These are phyloP conservation scores for Aurelia coerulea DNA, from an alignment of 30 jellyfish, hydroid and myxozoan species.

Conservation along the genomic window DNA sequence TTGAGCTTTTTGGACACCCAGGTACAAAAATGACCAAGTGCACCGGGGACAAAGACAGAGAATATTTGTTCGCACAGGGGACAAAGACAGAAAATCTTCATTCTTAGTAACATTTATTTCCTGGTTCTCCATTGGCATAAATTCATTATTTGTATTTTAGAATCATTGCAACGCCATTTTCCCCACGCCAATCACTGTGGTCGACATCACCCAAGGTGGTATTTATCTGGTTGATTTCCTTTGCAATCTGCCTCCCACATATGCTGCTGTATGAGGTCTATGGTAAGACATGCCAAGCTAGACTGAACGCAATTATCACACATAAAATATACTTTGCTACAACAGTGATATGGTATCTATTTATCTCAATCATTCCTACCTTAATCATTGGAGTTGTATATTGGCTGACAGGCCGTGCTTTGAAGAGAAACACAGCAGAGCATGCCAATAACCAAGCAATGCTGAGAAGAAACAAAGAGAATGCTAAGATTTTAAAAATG, in stretches of 20 bases:
- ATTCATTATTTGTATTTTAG: background rate
- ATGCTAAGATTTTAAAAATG: slow-evolving; percentile 27
- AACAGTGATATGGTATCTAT: background rate
- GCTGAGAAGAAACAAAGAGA: slow-evolving; percentile 26
- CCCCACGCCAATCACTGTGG: background rate
- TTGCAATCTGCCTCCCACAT: slow-evolving; percentile 12
- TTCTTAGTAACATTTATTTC: too few relatives aligned
- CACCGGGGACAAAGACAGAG: too few relatives aligned
- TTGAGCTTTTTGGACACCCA: too few relatives aligned
- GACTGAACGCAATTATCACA: too few relatives aligned
- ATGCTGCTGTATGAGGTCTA: background rate
- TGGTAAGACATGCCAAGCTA: too few relatives aligned
- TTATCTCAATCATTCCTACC: slow-evolving; percentile 14
- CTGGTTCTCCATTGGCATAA: too few relatives aligned
- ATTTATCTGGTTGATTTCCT: slow-evolving; percentile 9
- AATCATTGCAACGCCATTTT: slow-evolving; percentile 9
- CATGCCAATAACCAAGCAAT: slow-evolving; percentile 52
- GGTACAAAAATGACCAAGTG: too few relatives aligned
- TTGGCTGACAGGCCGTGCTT: slow-evolving; percentile 24
- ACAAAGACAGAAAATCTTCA: too few relatives aligned
- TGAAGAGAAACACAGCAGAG: slow-evolving; percentile 18
- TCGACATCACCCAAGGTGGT: background rate
- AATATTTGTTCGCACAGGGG: too few relatives aligned
- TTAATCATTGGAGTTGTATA: slow-evolving; percentile 15
- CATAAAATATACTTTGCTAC: too few relatives aligned